Conservation (phyloP, 2,888 invertebrate species). For the Agrypnus murinus region DNA sequence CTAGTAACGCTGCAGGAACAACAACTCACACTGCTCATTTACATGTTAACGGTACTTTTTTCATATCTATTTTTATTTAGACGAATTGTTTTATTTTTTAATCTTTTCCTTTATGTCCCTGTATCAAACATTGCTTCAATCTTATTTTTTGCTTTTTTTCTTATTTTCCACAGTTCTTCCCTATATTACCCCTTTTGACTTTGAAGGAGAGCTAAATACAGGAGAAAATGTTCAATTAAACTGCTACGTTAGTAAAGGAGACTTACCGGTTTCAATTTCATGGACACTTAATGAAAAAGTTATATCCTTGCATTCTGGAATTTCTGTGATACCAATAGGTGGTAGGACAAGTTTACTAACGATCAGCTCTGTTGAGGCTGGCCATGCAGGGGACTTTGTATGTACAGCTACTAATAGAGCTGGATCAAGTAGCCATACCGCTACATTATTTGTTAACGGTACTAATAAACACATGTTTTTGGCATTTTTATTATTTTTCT, state of each 20-base stretch:
- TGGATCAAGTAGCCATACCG: conserved; percentile 77
- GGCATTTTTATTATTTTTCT: neutral
- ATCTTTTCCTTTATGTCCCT: neutral
- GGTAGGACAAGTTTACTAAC: conserved; percentile 74
- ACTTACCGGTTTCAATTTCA: conserved; percentile 80
- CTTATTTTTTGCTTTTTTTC: neutral
- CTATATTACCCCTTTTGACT: conserved; percentile 75
- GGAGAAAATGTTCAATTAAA: conserved; percentile 81
- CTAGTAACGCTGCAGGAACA: conserved; percentile 74
- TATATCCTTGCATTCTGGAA: conserved; percentile 75
- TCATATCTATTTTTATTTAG: neutral
- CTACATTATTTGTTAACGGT: conserved; percentile 81
- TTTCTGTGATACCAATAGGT: conserved; percentile 71
- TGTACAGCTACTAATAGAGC: conserved; percentile 81
- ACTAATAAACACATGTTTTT: conserved; percentile 61
- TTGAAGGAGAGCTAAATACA: conserved; percentile 76
- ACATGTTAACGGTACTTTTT: conserved; percentile 71
- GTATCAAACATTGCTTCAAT: neutral
- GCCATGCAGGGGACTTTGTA: conserved; percentile 82
- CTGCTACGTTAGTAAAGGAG: conserved; percentile 83
- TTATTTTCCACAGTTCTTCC: conserved; percentile 68
- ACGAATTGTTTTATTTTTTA: neutral
- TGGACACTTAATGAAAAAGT: conserved; percentile 84
- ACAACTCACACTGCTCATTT: conserved; percentile 63
- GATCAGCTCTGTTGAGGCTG: conserved; percentile 77